Evolutionary conservation across 2,888 invertebrate species (phyloP).

Genomic region (Pterobdella sp.): DNA sequence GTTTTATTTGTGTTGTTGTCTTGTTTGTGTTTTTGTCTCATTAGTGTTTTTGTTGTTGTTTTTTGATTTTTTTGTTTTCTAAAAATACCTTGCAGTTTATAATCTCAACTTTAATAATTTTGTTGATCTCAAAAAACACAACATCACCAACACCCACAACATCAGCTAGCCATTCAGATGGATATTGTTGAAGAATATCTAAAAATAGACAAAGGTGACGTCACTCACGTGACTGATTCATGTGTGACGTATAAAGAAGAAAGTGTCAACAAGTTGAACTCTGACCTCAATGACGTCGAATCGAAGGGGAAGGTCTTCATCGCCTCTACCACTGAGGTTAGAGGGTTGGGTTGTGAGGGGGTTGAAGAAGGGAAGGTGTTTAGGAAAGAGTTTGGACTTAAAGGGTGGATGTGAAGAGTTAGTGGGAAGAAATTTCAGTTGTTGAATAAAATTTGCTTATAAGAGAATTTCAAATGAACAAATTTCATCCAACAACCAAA

Average conservation of each 20-base stretch:
- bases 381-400: neutral
- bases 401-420: neutral
- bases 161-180: slow-evolving; percentile 59
- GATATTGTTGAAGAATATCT: slow-evolving; percentile 61
- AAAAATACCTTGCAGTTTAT: too few species aligned
- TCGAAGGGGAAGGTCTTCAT: slow-evolving; percentile 59
- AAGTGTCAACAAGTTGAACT: slow-evolving; percentile 61
- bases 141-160: too few species aligned
- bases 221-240: slow-evolving; percentile 54
- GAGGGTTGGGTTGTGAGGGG: slow-evolving; percentile 1
- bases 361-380: neutral
- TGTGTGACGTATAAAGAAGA: slow-evolving; percentile 55
- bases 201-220: slow-evolving; percentile 53
- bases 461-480: too few species aligned
- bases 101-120: too few species aligned
- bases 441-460: too few species aligned
- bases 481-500: too few species aligned
- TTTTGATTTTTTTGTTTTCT: too few species aligned
- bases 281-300: slow-evolving; percentile 62
- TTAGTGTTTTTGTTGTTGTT: too few species aligned
- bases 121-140: too few species aligned
- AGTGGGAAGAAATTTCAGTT: too few species aligned
- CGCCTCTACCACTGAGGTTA: slow-evolving; percentile 36
- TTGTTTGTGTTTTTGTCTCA: too few species aligned
- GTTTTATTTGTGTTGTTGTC: too few species aligned